Percentiles rank a stretch among this genome's conserved stretches.
Conservation (phyloP, 2,797 vertebrate species). For the Danio aesculapii region DNA sequence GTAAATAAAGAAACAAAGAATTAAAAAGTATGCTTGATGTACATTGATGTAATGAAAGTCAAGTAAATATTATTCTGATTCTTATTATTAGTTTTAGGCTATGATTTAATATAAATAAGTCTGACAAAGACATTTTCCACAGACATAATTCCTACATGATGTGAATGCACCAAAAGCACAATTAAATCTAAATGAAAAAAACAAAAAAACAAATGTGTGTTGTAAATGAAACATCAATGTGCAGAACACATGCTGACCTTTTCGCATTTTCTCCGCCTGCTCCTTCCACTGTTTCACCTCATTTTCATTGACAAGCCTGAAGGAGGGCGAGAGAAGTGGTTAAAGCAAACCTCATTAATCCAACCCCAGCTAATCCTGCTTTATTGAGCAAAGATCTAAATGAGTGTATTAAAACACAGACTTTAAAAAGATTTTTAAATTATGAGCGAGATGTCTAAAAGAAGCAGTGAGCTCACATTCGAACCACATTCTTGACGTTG, state of each 20-base stretch:
- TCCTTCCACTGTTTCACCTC: conserved; percentile 99
- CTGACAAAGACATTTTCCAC: neutral
- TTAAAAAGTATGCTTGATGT: neutral
- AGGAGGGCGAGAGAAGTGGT: conserved; percentile 22
- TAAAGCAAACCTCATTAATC: conserved; percentile 10
- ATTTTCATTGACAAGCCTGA: conserved; percentile 98
- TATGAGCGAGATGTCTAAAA: neutral
- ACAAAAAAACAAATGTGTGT: neutral
- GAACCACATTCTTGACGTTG: conserved; percentile 97
- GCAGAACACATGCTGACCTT: conserved; percentile 80
- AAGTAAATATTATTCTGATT: neutral
- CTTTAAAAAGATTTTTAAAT: neutral
- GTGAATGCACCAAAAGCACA: neutral
- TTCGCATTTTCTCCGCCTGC: conserved; percentile 98
- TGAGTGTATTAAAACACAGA: neutral
- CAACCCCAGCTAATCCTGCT: conserved; percentile 1
- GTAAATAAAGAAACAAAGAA: neutral
- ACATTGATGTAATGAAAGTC: neutral
- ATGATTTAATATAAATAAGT: neutral
- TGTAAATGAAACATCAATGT: neutral
- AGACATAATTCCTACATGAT: too few relatives aligned
- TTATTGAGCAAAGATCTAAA: conserved; percentile 10
- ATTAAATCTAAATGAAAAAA: neutral
- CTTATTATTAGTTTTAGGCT: neutral
- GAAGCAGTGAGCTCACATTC: conserved; percentile 86